Base-by-base conservation (phyloP, 2,888 invertebrate species). In the Plusia festucae region DNA sequence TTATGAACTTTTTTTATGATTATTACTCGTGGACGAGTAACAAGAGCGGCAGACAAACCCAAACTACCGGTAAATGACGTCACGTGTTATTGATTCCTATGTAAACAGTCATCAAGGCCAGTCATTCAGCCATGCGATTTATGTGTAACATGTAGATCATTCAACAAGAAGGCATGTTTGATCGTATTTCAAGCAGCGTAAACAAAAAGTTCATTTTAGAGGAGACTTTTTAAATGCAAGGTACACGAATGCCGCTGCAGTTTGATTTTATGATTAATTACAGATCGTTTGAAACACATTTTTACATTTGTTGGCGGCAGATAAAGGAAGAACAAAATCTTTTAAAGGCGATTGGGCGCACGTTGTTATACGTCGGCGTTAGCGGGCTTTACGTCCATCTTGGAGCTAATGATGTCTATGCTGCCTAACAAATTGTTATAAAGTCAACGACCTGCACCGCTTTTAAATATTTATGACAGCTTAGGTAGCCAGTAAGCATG, bases 31-130 rank as follows among this genome's bases (percentile, higher is more conserved):
- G n/a, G n/a, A n/a, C n/a, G n/a, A n/a, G 18, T 46, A 44, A 18
- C 18, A 18, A 18, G 16, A 46, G 46, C 46, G 20, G 11, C 46
- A 49, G 20, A 20, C 46, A 49, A 49, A 49, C 20, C 46, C 11
- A 49, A 49, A 20, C 20, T 49, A 49, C 11, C 46, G 46, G 9
- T 20, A 20, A 49, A 20, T 49, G 46, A 49, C 46, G 46, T 49
- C 20, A 20, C 9, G 11, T 49, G 20, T 49, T 49, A 49, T 49
- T 49, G 46, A 18, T 49, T 20, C 20, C 20, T 20, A 49, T 49
- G 46, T 49, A 20, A 49, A 49, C 46, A 49, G 46, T 18, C 46
- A 49, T 49, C 46, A 49, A 49, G 46, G 46, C 20, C 46, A 49
- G 18, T 49, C 18, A 49, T 49, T 49, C 46, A 49, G 24, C 24